Percentiles rank a stretch among this genome's conserved stretches.
Conservation (phyloP, 2,113 vertebrate species). For the Spermophilus dauricus region DNA sequence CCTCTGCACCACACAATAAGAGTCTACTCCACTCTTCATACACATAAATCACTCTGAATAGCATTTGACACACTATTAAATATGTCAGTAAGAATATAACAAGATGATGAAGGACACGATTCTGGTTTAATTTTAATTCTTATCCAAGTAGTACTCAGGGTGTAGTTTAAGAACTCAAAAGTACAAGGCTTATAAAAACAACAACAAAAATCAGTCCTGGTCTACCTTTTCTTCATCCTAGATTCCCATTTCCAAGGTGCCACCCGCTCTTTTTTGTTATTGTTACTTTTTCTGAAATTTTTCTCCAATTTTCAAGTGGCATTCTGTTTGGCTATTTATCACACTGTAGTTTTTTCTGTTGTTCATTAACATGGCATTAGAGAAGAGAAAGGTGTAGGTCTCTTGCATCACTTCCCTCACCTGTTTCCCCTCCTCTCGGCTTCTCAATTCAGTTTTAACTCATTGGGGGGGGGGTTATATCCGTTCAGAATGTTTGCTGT, state of each 20-base stretch:
- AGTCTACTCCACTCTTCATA: background rate
- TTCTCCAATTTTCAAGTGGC: background rate
- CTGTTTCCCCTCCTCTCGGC: background rate
- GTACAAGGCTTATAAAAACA: too few relatives aligned
- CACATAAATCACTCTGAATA: background rate
- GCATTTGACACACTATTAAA: too few relatives aligned
- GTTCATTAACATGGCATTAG: background rate
- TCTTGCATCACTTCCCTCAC: background rate
- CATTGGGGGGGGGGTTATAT: background rate
- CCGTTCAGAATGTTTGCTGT: background rate
- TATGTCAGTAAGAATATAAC: background rate
- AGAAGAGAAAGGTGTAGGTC: background rate
- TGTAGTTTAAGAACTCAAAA: background rate
- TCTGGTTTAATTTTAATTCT: background rate
- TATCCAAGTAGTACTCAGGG: background rate
- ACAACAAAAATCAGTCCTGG: background rate
- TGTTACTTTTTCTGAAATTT: background rate
- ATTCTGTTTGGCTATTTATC: too few relatives aligned
- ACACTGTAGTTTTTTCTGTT: background rate
- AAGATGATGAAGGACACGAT: background rate
- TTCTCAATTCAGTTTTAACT: background rate
- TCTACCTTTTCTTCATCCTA: too few relatives aligned
- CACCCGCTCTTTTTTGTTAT: background rate
- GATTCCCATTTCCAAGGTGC: background rate
- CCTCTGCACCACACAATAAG: background rate